Evolutionary conservation across 2,113 vertebrate genomes (phyloP).

Genomic region (Cebus imitator): DNA sequence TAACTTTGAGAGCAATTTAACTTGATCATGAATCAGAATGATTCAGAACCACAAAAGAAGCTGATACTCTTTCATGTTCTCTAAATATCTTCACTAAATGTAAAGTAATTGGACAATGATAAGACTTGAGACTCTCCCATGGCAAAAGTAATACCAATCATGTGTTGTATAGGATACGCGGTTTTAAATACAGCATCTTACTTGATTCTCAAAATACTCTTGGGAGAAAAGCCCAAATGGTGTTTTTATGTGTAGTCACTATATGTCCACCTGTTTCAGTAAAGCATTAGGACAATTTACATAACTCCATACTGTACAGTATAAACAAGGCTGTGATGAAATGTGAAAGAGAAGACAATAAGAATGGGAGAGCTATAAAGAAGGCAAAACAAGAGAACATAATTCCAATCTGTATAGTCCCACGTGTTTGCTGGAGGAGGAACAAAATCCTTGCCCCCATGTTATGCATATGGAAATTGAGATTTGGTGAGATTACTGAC

Average conservation of each 20-base stretch:
- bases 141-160: not conserved
- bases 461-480: not conserved
- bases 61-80: conserved; percentile 32
- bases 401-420: not conserved
- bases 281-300: not conserved
- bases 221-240: not conserved
- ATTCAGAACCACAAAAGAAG: conserved; percentile 70
- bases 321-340: not conserved
- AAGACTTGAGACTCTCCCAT: not conserved
- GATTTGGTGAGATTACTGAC: not conserved
- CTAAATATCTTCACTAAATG: conserved; percentile 50
- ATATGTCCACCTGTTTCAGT: not conserved
- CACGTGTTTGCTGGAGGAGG: rapidly evolving
- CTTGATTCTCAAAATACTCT: not conserved
- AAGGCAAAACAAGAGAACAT: not conserved
- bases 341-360: not conserved
- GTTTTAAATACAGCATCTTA: conserved; percentile 19
- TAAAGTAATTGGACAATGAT: conserved; percentile 61
- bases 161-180: not conserved
- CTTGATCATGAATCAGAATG: conserved; percentile 78
- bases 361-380: not conserved
- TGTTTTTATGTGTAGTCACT: not conserved
- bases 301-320: not conserved
- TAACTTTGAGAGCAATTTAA: conserved; percentile 78
- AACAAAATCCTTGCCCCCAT: rapidly evolving